Conservation (phyloP, 1,140 invertebrate species). For the Triops cancriformis region DNA sequence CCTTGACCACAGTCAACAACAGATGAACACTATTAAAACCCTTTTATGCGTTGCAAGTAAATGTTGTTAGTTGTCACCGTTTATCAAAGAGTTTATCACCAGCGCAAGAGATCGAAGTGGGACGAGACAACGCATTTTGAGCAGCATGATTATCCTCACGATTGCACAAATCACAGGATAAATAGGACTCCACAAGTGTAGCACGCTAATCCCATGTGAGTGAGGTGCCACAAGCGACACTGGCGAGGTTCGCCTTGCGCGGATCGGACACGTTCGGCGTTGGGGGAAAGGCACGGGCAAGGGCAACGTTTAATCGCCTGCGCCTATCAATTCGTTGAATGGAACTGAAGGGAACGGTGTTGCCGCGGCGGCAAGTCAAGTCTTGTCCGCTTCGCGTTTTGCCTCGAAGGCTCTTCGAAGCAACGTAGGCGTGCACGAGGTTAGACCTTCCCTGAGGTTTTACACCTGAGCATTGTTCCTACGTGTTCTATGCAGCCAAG, state of each 20-base stretch:
- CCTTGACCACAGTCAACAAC: not conserved
- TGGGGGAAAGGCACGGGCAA: not conserved
- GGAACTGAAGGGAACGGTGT: not conserved
- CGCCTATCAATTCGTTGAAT: not conserved
- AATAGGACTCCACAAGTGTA: no score
- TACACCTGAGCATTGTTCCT: conserved; percentile 5
- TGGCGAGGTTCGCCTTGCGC: no score
- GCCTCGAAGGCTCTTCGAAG: not conserved
- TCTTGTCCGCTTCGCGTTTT: not conserved
- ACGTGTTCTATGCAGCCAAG: not conserved
- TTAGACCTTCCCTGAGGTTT: conserved; percentile 9
- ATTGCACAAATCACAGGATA: no score
- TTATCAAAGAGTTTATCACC: no score
- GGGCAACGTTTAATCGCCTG: not conserved
- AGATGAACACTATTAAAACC: no score
- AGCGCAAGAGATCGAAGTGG: no score
- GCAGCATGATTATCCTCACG: no score
- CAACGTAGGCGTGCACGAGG: conserved; percentile 3
- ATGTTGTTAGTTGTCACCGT: no score
- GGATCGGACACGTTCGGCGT: not conserved
- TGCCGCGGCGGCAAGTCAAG: not conserved
- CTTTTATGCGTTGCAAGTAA: no score
- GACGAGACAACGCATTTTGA: no score
- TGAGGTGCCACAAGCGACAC: no score
- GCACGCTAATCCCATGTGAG: no score